Conservation (phyloP, 2,113 vertebrate genomes). For the Larimichthys polyactis region DNA sequence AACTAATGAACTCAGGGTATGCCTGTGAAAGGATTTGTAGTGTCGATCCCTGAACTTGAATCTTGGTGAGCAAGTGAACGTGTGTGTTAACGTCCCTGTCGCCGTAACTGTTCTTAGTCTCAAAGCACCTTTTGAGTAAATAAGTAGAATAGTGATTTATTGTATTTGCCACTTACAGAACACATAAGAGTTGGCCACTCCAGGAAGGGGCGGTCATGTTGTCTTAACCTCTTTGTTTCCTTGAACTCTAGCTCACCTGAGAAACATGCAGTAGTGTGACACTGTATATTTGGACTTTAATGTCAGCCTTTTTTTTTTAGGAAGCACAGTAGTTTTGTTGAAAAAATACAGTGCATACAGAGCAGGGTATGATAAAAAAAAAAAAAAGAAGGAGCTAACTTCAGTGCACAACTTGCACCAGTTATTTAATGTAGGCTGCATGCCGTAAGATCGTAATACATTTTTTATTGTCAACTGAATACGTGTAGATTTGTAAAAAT, state of each 20-base stretch:
- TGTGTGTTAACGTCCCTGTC: conserved; percentile 35
- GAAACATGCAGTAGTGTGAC: neutral
- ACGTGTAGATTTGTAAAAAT: conserved; percentile 58
- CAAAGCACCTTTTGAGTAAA: conserved; percentile 63
- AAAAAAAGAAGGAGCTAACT: conserved; percentile 6
- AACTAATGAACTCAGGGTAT: conserved; percentile 70
- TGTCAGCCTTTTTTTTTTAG: conserved; percentile 23
- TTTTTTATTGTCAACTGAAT: conserved; percentile 37
- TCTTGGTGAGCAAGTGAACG: conserved; percentile 32
- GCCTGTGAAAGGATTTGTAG: neutral
- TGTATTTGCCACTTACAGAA: conserved; percentile 52
- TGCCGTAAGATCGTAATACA: conserved; percentile 38
- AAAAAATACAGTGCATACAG: conserved; percentile 3
- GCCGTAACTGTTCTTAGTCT: conserved; percentile 42
- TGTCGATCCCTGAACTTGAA: conserved; percentile 30
- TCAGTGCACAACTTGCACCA: conserved; percentile 17
- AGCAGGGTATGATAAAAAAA: conserved; percentile 31
- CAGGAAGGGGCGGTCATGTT: conserved; percentile 19
- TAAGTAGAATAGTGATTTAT: conserved; percentile 30
- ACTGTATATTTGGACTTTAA: conserved; percentile 43
- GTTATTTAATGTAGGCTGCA: conserved; percentile 39
- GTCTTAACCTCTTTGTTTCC: conserved; percentile 33
- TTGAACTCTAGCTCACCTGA: conserved; percentile 19
- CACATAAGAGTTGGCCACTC: conserved; percentile 6
- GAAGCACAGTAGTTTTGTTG: conserved; percentile 18